Base-by-base conservation (phyloP, 2,113 vertebrate genomes). In the Neoarius graeffei region DNA sequence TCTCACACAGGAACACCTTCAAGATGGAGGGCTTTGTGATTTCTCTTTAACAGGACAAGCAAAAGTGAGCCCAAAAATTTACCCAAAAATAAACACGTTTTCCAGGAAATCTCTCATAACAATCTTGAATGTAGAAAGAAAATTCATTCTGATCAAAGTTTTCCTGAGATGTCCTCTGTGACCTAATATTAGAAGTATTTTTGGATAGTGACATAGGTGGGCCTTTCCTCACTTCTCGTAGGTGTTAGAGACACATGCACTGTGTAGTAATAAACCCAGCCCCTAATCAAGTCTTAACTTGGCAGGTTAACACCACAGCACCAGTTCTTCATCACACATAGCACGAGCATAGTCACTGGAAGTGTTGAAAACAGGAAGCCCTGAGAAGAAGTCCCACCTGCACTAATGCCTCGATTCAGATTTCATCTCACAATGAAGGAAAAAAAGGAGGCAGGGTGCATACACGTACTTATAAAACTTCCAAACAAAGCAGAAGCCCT, bases 261-360 rank as follows among this genome's bases (percentile, higher is more conserved):
- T 5, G 73, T 76, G 57, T 88, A 90, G 86, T 92, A 87, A 92
- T 88, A 88, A 92, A 85, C 86, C 88, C 87, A 87, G 92, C 89
- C 91, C 89, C 90, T 91, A 93, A 93, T 90, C 90, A 93, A 88
- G 87, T 50, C 89, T 93, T 93, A 93, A 94, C 92, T 92, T 92
- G 92, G 91, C 84, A 84, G 74, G 60, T 91, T 62, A 84, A 76
- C 81, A 76, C n/a, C 89, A 71, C 57, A 83, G 66, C 25, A n/a
- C 35, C 84, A 74, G 84, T 62, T 69, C 69, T n/a, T 60, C 89
- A 87, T 90, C 87, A 90, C 87, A 73, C 69, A 67, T 89, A 90
- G 90, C 90, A 48, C 59, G 84, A 82, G 35, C 62, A 30, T 13
- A 52, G 69, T 88, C 86, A 85, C 56, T 56, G 74, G 52, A 66